Base-by-base conservation (phyloP, 1,140 invertebrate genomes). In the Drosophila watanabei region DNA sequence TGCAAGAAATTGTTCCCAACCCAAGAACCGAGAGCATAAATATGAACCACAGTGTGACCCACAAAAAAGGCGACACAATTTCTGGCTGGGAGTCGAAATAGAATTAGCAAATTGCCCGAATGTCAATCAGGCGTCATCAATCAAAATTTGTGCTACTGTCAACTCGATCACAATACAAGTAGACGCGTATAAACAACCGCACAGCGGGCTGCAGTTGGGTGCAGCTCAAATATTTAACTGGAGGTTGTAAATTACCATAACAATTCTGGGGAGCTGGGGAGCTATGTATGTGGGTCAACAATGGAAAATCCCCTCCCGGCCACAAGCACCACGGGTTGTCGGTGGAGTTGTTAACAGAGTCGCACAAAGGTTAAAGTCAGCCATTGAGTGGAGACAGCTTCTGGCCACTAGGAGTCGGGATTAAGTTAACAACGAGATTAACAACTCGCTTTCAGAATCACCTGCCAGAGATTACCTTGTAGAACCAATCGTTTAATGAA, bases 101-200 rank as follows among this genome's bases (percentile, higher is more conserved):
- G 88, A 85, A 85, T 88, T 88, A 88, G 84, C 85, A 81, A 88
- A 89, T 88, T 84, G 85, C 85, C 84, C 84, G 86, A 89, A 85
- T 88, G 84, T 88, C 84, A 88, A 88, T 88, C 86, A 89, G 73
- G 71, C 68, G 85, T 85, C 78, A 88, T 88, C 84, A 88, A 88
- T 88, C 84, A 88, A 88, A 89, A 89, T 88, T 88, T 87, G 49
- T 87, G 83, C 81, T 85, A 85, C 78, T 88, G 84, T 88, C 85
- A 88, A 66, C 75, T 80, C 64, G 81, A 79, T 82, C 82, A 79
- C 82, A 77, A 69, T 62, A 79, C 46, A 76, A 80, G 69, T 88
- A 69, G 35, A 78, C 37, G 64, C 72, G 72, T 80, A 88, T 73
- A 62, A 66, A 80, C 68, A 62, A 75, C 45, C 41, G 41, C 45